These are phyloP conservation scores for Xenus cinereus DNA, from an alignment of 2,113 vertebrate genomes.

Conservation along the genomic window DNA sequence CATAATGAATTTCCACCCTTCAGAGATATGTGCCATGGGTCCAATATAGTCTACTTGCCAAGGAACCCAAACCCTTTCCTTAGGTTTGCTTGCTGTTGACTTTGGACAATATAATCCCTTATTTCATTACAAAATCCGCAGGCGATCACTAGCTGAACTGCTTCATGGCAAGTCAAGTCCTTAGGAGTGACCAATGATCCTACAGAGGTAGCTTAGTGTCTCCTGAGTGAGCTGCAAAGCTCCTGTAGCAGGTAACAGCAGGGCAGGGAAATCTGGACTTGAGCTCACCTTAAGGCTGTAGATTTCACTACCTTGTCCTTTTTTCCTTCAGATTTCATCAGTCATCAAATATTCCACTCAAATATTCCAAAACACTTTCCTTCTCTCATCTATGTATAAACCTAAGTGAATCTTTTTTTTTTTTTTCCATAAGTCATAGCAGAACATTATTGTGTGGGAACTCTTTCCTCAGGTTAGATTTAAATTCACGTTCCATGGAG, in stretches of 20 bases:
- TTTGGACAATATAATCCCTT: background rate
- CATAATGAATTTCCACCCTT: background rate
- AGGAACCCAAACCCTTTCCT: background rate
- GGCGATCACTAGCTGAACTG: background rate
- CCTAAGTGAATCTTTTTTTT: background rate
- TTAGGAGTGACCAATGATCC: background rate
- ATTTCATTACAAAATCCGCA: background rate
- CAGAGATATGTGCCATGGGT: background rate
- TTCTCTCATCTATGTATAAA: background rate
- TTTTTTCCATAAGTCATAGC: background rate
- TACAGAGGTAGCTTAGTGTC: background rate
- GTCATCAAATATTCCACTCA: background rate
- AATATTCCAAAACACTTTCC: background rate
- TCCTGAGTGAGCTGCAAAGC: background rate
- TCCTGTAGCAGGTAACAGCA: accelerated
- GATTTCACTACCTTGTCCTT: background rate
- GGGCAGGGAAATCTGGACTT: background rate
- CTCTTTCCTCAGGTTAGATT: background rate
- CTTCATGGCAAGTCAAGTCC: background rate
- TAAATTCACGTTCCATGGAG: background rate
- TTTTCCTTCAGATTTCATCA: background rate
- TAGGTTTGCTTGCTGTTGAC: background rate
- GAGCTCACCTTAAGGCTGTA: background rate
- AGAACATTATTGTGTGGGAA: background rate
- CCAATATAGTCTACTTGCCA: background rate